Base-by-base conservation (phyloP, 2,888 invertebrate species). In the Dryococelus australis region DNA sequence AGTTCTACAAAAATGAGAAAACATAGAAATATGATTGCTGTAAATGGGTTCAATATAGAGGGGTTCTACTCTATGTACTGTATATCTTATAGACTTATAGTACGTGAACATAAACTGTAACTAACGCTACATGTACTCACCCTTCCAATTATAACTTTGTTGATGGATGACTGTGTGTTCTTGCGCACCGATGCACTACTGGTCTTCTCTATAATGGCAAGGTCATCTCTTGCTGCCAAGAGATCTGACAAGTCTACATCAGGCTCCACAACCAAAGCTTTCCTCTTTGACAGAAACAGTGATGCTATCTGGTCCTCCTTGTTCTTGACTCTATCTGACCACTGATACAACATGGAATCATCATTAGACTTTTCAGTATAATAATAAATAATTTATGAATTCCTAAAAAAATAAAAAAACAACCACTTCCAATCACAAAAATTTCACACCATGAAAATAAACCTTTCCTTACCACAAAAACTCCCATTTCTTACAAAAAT, bases 141-240 rank as follows among this genome's bases (percentile, higher is more conserved):
- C 92, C 93, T 93, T 88, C 98, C 98, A 91, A 99, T 99, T 53
- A 98, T 95, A 88, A 98, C 96, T 93, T 96, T 97, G 91, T 98
- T 98, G 51, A 99, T 94, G 87, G 96, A 94, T 87, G 96, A 96
- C 91, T 95, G 95, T 0, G 98, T 98, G 91, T 97, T 97, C 92
- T 96, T 96, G 88, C 98, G 94, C 0, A 98, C 98, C 88, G 94
- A 94, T 0, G 97, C 97, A 90, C 95, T 97, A 89, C 98, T 98
- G 0, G 98, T 99, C 92, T 99, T 99, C 92, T 99, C 98, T 24
- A 98, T 95, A n/a, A 96, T 94, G 0, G 97, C 95, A 86, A 99
- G 92, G 91, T 98, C 96, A 28, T 96, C 95, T 89, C 99, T 94
- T 0, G 98, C 97, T 0, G 98, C 96, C 47, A 99, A 92, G 89